Conservation (phyloP, 2,797 vertebrate species). For the Crocodylus rhombifer region DNA sequence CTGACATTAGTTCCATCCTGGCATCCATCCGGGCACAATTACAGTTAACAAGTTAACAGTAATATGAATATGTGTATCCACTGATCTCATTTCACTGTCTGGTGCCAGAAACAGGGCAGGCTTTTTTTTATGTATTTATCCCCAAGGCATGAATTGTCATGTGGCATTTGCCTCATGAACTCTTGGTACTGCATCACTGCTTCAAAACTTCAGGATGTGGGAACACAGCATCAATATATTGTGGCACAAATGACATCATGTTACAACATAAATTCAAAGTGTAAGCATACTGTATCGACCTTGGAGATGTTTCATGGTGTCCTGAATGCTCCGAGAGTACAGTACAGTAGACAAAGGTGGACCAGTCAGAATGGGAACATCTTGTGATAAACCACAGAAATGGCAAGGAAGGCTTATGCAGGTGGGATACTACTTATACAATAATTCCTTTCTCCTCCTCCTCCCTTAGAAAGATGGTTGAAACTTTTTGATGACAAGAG, state of each 20-base stretch:
- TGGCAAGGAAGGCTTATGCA: not conserved
- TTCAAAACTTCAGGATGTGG: rapidly evolving
- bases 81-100: not conserved
- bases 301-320: not conserved
- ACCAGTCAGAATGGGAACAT: not conserved
- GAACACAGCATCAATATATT: rapidly evolving
- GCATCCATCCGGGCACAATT: rapidly evolving
- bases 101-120: not conserved
- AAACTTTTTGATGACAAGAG: not conserved
- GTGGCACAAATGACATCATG: not conserved
- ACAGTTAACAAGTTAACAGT: not conserved
- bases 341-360: not conserved
- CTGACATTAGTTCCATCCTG: not conserved
- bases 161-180: not conserved
- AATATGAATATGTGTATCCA: rapidly evolving
- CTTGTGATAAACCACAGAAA: not conserved
- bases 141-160: not conserved
- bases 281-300: not conserved
- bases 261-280: rapidly evolving
- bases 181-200: not conserved
- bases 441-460: not conserved
- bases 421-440: not conserved
- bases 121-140: not conserved
- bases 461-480: not conserved
- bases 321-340: not conserved